Evolutionary conservation across 2,113 vertebrate genomes (phyloP).

Genomic region (Saccopteryx bilineata): DNA sequence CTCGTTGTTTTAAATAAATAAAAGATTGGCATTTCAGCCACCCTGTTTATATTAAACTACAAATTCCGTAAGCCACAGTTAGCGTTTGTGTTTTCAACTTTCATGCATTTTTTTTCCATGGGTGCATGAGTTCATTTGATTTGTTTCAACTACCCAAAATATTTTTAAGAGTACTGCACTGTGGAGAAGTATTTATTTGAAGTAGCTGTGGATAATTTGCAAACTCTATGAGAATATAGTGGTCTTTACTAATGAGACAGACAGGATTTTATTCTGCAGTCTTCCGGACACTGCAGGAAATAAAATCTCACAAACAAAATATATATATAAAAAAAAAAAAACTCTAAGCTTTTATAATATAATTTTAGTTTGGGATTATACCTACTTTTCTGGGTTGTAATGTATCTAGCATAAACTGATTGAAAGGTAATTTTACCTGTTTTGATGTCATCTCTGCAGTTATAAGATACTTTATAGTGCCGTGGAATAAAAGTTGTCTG

Average conservation of each 20-base stretch:
- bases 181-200: slow-evolving; percentile 83
- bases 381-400: slow-evolving; percentile 70
- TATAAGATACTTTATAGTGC: slow-evolving; percentile 52
- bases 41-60: slow-evolving; percentile 83
- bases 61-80: slow-evolving; percentile 79
- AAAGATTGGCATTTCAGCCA: slow-evolving; percentile 81
- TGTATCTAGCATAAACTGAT: slow-evolving; percentile 63
- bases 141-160: slow-evolving; percentile 79
- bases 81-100: slow-evolving; percentile 80
- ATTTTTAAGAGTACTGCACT: slow-evolving; percentile 76
- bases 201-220: slow-evolving; percentile 79
- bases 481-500: neutral
- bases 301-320: slow-evolving; percentile 71
- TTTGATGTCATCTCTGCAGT: slow-evolving; percentile 71
- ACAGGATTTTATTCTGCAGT: slow-evolving; percentile 81
- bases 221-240: slow-evolving; percentile 71
- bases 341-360: slow-evolving; percentile 73
- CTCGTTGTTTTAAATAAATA: slow-evolving; percentile 85
- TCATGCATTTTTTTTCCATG: slow-evolving; percentile 39
- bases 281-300: slow-evolving; percentile 79
- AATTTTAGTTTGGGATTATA: slow-evolving; percentile 76
- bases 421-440: slow-evolving; percentile 76
- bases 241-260: slow-evolving; percentile 78
- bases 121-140: slow-evolving; percentile 70
- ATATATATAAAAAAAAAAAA: neutral